A percentile compares a stretch with the other conserved stretches of the same genome.
phyloP scores from a whole-genome alignment of 1,140 invertebrate genomes.

The Whitmania pigra region DNA sequence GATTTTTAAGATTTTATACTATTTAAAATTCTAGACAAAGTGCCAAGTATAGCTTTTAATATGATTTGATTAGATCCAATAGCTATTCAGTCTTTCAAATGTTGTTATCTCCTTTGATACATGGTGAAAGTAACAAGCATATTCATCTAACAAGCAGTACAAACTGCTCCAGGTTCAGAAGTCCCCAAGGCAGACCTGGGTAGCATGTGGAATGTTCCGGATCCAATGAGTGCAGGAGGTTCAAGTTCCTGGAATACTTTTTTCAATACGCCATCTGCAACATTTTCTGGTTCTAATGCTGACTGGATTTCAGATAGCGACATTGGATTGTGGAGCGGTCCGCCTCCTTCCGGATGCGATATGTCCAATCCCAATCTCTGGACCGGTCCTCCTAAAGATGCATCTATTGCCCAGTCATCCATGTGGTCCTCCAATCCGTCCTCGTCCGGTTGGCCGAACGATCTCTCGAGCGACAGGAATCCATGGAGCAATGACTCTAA shows the following conservation, averaged over 20 bases:
- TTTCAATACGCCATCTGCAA: neutral
- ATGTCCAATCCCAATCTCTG: slow-evolving; percentile 15
- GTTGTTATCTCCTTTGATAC: too few relatives aligned
- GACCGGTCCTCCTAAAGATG: slow-evolving; percentile 9
- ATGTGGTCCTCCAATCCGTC: neutral
- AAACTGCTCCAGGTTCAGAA: too few relatives aligned
- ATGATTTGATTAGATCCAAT: too few relatives aligned
- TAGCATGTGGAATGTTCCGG: slow-evolving; percentile 4
- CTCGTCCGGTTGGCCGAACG: neutral
- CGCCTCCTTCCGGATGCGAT: neutral
- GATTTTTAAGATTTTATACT: too few relatives aligned
- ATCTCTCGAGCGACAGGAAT: neutral
- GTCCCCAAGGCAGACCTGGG: neutral
- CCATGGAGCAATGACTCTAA: neutral
- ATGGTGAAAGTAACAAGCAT: too few relatives aligned
- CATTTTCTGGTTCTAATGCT: neutral
- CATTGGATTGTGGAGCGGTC: slow-evolving; percentile 11
- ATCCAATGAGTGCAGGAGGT: neutral
- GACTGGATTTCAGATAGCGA: slow-evolving; percentile 16
- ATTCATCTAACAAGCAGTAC: too few relatives aligned
- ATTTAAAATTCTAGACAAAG: too few relatives aligned
- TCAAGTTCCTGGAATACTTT: too few relatives aligned
- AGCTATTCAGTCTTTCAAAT: too few relatives aligned
- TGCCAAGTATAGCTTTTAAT: too few relatives aligned
- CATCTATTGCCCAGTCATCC: neutral